These are phyloP conservation scores for Chromoteleia sp. DNA, from an alignment of 2,888 invertebrate species.

Conservation along the genomic window DNA sequence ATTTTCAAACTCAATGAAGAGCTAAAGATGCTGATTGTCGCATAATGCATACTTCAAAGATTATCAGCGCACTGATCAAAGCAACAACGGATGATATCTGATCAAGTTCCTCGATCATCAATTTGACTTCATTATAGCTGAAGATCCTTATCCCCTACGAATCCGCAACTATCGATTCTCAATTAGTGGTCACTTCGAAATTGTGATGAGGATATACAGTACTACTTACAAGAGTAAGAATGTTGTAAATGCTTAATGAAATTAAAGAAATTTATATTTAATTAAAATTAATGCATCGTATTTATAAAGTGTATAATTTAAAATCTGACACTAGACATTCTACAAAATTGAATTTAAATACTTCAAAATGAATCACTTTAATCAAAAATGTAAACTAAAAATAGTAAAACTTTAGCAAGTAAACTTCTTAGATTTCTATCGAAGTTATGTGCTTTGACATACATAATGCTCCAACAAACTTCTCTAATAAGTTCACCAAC, in stretches of 20 bases:
- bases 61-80: slow-evolving; percentile 56
- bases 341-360: slow-evolving; percentile 6
- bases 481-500: slow-evolving; percentile 11
- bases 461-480: slow-evolving; percentile 32
- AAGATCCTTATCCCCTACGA: slow-evolving; percentile 55
- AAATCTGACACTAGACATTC: not conserved
- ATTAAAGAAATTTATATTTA: not conserved
- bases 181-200: slow-evolving; percentile 55
- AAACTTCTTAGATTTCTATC: slow-evolving; percentile 38
- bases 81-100: slow-evolving; percentile 59
- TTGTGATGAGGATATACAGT: slow-evolving; percentile 7
- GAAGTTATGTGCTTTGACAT: slow-evolving; percentile 39
- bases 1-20: slow-evolving; percentile 18
- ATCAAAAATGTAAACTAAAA: slow-evolving; percentile 21
- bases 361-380: slow-evolving; percentile 13
- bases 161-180: slow-evolving; percentile 50
- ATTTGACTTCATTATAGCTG: slow-evolving; percentile 57
- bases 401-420: slow-evolving; percentile 3
- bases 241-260: not conserved
- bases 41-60: slow-evolving; percentile 40
- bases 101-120: slow-evolving; percentile 55
- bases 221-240: not conserved
- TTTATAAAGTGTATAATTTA: not conserved
- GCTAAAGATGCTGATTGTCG: slow-evolving; percentile 22
- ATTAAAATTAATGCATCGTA: not conserved